Base-by-base conservation (phyloP, 2,113 vertebrate species). In the Periophthalmodon schlosseri region DNA sequence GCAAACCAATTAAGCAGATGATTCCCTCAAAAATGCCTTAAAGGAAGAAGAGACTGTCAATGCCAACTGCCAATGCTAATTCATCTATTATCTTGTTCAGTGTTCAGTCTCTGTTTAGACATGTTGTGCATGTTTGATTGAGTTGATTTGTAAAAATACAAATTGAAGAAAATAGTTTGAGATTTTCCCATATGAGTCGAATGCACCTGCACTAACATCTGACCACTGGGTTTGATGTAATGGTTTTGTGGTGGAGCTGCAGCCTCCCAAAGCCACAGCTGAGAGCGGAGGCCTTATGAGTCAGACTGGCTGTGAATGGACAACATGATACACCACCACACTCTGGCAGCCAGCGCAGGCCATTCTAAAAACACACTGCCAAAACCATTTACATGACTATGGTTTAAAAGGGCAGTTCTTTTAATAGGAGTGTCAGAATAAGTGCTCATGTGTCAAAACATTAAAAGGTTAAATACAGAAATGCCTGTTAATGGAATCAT, bases 221-320 rank as follows among this genome's bases (percentile, higher is more conserved):
- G 24, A 18, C 67, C 21, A 24, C 64, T 36, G 68, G 61, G 49
- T 39, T 75, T 68, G 12, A 69, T 34, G 61, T 74, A 69, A 70
- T 61, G 56, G 60, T 34, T 34, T 33, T 76, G 70, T 75, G 67
- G 81, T 81, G 33, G 49, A 60, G 70, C 71, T 61, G 50, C 47
- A 61, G 68, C 52, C 36, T 74, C 61, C 56, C 66, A 74, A 79
- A 77, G 74, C 84, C 76, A 24, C 86, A 84, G 82, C 73, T 77
- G 84, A 65, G 47, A 58, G 6, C 61, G 5, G 36, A 49, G 39
- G 24, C 23, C 79, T 57, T 3, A 18, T 79, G 80, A 85, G 69
- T 88, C 82, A 80, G 50, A 34, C 52, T 70, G 8, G 21, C 36
- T 77, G 63, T 76, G 60, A 72, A 75, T 68, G 70, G 64, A 50